These are phyloP conservation scores for Sycophila sp. DNA, from an alignment of 1,140 invertebrate genomes.

Conservation along the genomic window DNA sequence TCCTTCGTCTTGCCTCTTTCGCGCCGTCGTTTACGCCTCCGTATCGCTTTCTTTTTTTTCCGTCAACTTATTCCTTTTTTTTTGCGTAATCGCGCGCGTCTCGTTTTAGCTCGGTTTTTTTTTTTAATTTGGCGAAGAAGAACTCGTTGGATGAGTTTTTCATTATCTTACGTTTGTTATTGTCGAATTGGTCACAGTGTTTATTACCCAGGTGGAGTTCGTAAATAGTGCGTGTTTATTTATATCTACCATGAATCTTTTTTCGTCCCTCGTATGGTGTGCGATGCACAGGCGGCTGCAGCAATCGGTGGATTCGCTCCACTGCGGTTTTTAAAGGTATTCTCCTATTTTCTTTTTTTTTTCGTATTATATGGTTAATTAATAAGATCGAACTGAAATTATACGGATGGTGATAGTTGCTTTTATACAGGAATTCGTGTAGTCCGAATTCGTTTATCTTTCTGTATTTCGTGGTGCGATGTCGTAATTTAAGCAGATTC, in stretches of 20 bases:
- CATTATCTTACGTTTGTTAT: conserved; percentile 15
- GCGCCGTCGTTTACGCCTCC: neutral
- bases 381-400: neutral
- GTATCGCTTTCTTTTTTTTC: conserved; percentile 10
- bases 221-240: neutral
- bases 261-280: neutral
- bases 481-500: too few relatives aligned
- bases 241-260: neutral
- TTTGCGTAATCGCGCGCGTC: conserved; percentile 17
- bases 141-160: conserved; percentile 4
- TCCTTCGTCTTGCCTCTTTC: neutral
- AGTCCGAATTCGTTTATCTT: neutral
- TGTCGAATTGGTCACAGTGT: neutral
- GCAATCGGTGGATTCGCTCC: too few relatives aligned
- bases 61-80: too few relatives aligned
- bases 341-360: neutral
- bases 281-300: neutral
- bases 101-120: conserved; percentile 20
- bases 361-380: neutral
- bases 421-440: conserved; percentile 13
- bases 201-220: too few relatives aligned
- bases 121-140: conserved; percentile 48
- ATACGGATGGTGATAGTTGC: neutral
- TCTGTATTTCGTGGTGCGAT: neutral
- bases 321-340: too few relatives aligned